Conservation (phyloP, 2,797 vertebrate genomes). For the Scolopax bukidnonensis region DNA sequence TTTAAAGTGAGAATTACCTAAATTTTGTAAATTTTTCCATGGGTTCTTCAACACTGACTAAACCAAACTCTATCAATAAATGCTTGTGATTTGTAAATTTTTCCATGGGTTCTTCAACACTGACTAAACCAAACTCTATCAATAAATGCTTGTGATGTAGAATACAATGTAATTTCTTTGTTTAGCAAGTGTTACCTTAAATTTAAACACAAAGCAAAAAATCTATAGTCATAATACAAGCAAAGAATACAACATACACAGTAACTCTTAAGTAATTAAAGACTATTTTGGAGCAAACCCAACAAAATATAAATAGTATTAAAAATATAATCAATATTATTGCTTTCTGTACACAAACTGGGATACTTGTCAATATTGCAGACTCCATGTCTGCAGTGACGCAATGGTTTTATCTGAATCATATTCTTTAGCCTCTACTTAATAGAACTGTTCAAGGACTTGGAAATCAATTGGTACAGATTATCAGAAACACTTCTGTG, state of each 20-base stretch:
- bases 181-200: not conserved
- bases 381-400: not conserved
- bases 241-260: not conserved
- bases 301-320: not conserved
- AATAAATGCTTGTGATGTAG: not conserved
- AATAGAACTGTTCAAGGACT: not conserved
- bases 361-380: not conserved
- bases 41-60: not conserved
- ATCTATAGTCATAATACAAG: not conserved
- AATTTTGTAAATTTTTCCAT: not conserved
- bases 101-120: not conserved
- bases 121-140: not conserved
- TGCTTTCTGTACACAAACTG: not conserved
- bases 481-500: not conserved
- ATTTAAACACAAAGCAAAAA: not conserved
- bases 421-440: not conserved
- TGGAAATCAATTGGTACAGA: not conserved
- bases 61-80: not conserved
- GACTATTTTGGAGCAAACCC: not conserved
- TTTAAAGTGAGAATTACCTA: not conserved
- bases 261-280: not conserved
- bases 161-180: not conserved
- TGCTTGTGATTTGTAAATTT: not conserved
- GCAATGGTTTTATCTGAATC: not conserved
- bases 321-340: not conserved